These are phyloP conservation scores for Pocillopora grandis DNA, from an alignment of 92 coral and sea anemone genomes.

Conservation along the genomic window DNA sequence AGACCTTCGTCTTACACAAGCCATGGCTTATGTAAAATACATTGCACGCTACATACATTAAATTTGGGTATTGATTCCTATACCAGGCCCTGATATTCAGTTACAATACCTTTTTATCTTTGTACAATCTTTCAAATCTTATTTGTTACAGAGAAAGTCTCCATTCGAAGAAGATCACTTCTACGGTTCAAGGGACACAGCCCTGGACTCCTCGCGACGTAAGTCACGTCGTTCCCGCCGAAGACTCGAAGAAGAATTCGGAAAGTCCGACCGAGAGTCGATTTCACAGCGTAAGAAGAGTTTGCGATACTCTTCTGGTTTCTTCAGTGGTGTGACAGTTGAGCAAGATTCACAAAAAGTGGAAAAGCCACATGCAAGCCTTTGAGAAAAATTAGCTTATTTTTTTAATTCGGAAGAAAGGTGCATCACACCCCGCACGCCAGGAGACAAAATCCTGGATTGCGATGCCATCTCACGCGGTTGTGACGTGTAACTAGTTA, in stretches of 20 bases:
- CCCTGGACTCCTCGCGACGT: constrained; percentile 72
- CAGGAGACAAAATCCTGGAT: no score
- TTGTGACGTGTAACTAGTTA: no score
- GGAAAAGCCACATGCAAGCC: constrained; percentile 85
- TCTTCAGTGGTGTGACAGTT: constrained; percentile 78
- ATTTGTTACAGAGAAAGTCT: neutral
- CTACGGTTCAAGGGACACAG: constrained; percentile 27
- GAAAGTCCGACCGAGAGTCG: constrained; percentile 76
- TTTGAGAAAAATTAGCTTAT: constrained; percentile 34
- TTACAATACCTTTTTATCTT: neutral
- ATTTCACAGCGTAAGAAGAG: constrained; percentile 69
- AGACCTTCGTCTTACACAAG: no score
- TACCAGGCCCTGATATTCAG: no score
- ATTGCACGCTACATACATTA: no score
- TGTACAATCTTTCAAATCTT: neutral
- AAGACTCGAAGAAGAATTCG: constrained; percentile 79
- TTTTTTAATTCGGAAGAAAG: constrained; percentile 1
- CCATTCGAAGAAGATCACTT: constrained; percentile 46
- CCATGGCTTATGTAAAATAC: no score
- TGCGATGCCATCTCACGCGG: no score
- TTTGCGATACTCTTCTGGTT: constrained; percentile 84
- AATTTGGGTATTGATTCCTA: no score
- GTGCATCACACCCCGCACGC: neutral
- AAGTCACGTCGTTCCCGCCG: constrained; percentile 73
- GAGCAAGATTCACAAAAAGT: constrained; percentile 51